A percentile compares a stretch with the other conserved stretches of the same genome.
phyloP scores from a whole-genome alignment of 2,113 vertebrate genomes.

The Rhabdomys dilectus region DNA sequence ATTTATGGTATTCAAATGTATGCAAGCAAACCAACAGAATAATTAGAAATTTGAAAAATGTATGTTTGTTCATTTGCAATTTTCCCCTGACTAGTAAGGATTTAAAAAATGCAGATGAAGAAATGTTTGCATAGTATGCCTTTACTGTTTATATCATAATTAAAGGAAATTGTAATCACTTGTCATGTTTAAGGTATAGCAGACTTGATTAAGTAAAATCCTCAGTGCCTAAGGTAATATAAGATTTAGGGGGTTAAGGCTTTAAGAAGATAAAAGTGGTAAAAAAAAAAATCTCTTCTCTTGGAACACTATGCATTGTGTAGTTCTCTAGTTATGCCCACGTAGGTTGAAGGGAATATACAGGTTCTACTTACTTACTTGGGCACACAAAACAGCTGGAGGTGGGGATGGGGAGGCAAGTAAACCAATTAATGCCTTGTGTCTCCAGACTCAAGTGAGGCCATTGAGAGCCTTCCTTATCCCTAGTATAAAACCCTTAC shows the following conservation, averaged over 20 bases:
- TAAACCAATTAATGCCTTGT: background rate
- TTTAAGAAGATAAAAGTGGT: background rate
- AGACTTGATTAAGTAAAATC: background rate
- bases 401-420: background rate
- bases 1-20: slow-evolving; percentile 11
- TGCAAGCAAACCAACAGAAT: slow-evolving; percentile 12
- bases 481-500: background rate
- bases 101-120: slow-evolving; percentile 6
- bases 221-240: background rate
- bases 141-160: background rate
- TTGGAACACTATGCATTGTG: background rate
- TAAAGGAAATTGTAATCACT: background rate
- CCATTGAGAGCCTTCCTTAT: background rate
- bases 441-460: background rate
- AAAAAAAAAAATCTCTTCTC: background rate
- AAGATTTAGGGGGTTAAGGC: background rate
- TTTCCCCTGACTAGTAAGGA: background rate
- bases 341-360: background rate
- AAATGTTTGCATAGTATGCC: background rate
- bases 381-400: background rate
- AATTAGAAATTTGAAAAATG: background rate
- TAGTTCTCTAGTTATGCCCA: background rate
- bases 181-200: background rate
- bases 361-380: background rate
- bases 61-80: background rate